Percentiles rank a stretch among this genome's conserved stretches.
phyloP scores from a whole-genome alignment of 1,140 invertebrate species.

The Galleria mellonella region DNA sequence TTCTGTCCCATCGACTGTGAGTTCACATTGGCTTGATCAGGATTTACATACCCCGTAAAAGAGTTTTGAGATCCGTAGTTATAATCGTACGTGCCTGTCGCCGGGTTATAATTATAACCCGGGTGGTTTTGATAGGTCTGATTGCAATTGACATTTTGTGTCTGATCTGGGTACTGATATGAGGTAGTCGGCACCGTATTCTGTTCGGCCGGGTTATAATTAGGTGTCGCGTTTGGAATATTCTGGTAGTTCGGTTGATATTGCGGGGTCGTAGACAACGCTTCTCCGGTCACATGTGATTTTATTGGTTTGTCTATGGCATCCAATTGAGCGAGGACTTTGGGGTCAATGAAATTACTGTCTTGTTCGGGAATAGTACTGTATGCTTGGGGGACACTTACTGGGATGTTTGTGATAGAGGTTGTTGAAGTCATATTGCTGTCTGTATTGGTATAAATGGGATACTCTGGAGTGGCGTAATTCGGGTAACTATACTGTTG shows the following conservation, averaged over 20 bases:
- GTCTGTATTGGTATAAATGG: slow-evolving; percentile 36
- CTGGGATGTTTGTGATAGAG: slow-evolving; percentile 18
- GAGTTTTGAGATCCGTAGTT: slow-evolving; percentile 73
- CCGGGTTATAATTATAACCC: slow-evolving; percentile 70
- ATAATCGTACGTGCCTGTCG: slow-evolving; percentile 70
- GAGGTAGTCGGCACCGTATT: neutral
- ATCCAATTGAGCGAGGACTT: slow-evolving; percentile 42
- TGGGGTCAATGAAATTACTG: slow-evolving; percentile 17
- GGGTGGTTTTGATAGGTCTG: slow-evolving; percentile 74
- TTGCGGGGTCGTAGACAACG: slow-evolving; percentile 20
- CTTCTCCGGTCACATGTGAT: slow-evolving; percentile 63
- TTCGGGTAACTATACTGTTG: slow-evolving; percentile 9
- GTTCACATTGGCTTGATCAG: slow-evolving; percentile 21
- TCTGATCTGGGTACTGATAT: neutral
- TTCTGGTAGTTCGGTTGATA: slow-evolving; percentile 31
- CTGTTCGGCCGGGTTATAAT: slow-evolving; percentile 15
- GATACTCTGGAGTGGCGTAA: slow-evolving; percentile 10
- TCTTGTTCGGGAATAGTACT: slow-evolving; percentile 12
- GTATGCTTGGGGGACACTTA: slow-evolving; percentile 10
- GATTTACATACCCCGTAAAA: slow-evolving; percentile 26
- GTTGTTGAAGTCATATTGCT: slow-evolving; percentile 27
- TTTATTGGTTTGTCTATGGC: slow-evolving; percentile 59
- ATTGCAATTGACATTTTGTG: slow-evolving; percentile 17
- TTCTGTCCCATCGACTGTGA: slow-evolving; percentile 25
- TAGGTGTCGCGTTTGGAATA: slow-evolving; percentile 7